Evolutionary conservation across 2,797 vertebrate species (phyloP).

Genomic region (Morus bassanus): DNA sequence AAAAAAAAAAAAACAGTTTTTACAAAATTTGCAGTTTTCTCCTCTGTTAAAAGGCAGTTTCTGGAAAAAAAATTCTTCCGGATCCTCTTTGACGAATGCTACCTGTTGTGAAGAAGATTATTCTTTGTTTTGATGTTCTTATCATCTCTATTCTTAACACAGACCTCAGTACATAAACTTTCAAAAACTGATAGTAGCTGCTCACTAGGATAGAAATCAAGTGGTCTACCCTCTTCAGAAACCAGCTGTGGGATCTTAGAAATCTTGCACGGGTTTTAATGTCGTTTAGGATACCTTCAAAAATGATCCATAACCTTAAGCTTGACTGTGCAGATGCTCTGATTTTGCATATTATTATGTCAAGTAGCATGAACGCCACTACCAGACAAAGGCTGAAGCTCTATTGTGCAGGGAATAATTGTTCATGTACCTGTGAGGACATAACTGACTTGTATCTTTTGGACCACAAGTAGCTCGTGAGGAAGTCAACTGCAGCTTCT

Average conservation of each 20-base stretch:
- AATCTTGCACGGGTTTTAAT: not conserved
- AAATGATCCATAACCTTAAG: not conserved
- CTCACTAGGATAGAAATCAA: not conserved
- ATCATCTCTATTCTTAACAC: not conserved
- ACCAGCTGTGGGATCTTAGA: not conserved
- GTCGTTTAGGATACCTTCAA: not conserved
- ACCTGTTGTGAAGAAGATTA: not conserved
- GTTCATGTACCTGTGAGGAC: not conserved
- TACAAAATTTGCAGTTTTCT: not conserved
- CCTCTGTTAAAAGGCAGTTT: not conserved
- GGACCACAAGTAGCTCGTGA: not conserved
- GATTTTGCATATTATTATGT: not conserved
- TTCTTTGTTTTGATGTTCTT: not conserved
- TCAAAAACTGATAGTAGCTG: not conserved
- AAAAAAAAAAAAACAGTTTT: not conserved
- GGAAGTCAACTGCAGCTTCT: not conserved
- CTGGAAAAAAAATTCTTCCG: not conserved
- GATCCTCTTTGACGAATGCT: not conserved
- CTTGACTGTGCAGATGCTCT: not conserved
- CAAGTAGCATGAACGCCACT: not conserved
- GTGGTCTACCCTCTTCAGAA: not conserved
- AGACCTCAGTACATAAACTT: not conserved
- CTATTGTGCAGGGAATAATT: not conserved
- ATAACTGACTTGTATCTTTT: not conserved
- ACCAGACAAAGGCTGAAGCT: not conserved